Base-by-base conservation (phyloP, 2,797 vertebrate species). In the Coccyzus lansbergi region DNA sequence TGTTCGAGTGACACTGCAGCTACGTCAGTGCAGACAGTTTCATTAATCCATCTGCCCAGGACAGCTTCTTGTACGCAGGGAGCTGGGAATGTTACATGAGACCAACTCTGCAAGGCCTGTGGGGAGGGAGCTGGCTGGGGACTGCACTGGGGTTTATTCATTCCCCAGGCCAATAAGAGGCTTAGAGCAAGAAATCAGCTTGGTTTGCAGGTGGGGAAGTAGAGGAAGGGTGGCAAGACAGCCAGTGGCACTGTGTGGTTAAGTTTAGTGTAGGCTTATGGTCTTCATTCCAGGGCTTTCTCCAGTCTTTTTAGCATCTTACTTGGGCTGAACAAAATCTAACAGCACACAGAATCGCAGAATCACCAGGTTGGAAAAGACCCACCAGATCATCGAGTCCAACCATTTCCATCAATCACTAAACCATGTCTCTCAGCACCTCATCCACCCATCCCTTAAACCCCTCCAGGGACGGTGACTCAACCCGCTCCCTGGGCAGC, bases 191-290 rank as follows among this genome's bases (percentile, higher is more conserved):
- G 67, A 34, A 74, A 46, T 36, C 10, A 12, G 24, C 34, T 87
- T 72, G 34, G 53, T 21, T 42, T 56, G 25, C n/a, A 55, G 42
- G 53, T 6, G 63, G 71, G 42, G 60, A 44, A 68, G 22, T 12
- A 64, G 68, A 42, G 51, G 58, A 28, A 10, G 19, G 40, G 26
- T 24, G 34, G 26, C 29, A 65, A n/a, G 53, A 40, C 40, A 44
- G 22, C 46, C 65, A 26, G 0, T 2, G 22, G 53, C 62, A 15
- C 36, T 10, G n/a, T 7, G 22, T 48, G 33, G 31, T 42, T 71
- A n/a, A n/a, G n/a, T n/a, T n/a, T n/a, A 46, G 9, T 59, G 38
- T n/a, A 67, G 16, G 16, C 40, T 17, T 55, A 5, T 0, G 0
- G 7, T 51, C 67, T 51, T 86, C 1, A 0, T 56, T 36, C 63